Percentiles rank a stretch among this genome's conserved stretches.
These are phyloP conservation scores for Cheilosia pagana DNA, from an alignment of 2,888 invertebrate species.

Conservation along the genomic window DNA sequence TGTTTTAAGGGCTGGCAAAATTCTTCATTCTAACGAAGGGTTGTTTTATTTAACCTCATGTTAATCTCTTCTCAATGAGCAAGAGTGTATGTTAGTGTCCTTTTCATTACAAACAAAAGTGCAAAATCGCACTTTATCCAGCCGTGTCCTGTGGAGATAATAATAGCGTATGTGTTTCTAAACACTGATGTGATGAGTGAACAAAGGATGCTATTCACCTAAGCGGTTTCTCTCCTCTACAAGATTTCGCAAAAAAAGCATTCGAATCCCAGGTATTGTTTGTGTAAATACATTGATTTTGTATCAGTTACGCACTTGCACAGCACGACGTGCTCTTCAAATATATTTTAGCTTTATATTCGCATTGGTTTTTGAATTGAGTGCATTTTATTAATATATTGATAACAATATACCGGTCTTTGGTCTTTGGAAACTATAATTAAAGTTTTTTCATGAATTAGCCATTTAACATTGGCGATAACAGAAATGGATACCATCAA, in stretches of 20 bases:
- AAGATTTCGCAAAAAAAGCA: conserved; percentile 53
- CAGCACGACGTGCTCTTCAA: not conserved
- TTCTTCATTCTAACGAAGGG: conserved; percentile 48
- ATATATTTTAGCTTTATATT: not conserved
- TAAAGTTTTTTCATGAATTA: too few relatives aligned
- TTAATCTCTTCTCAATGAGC: conserved; percentile 62
- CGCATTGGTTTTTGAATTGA: too few relatives aligned
- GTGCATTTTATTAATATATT: too few relatives aligned
- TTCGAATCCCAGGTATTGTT: conserved; percentile 1
- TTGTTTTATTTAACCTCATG: conserved; percentile 45
- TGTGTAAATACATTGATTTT: conserved; percentile 9
- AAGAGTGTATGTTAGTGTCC: conserved; percentile 32
- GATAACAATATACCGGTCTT: too few relatives aligned
- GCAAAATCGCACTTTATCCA: conserved; percentile 45
- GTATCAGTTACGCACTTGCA: conserved; percentile 27
- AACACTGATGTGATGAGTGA: conserved; percentile 42
- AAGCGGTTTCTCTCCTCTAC: conserved; percentile 20
- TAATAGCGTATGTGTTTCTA: conserved; percentile 55
- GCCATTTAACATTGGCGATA: too few relatives aligned
- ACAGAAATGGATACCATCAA: too few relatives aligned
- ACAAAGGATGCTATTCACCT: conserved; percentile 59
- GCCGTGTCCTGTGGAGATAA: conserved; percentile 63
- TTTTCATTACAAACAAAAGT: conserved; percentile 54
- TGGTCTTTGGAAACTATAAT: too few relatives aligned
- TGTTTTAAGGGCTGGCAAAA: conserved; percentile 32